These are phyloP conservation scores for Polyommatus iphigenia DNA, from an alignment of 2,888 invertebrate species.

Conservation along the genomic window DNA sequence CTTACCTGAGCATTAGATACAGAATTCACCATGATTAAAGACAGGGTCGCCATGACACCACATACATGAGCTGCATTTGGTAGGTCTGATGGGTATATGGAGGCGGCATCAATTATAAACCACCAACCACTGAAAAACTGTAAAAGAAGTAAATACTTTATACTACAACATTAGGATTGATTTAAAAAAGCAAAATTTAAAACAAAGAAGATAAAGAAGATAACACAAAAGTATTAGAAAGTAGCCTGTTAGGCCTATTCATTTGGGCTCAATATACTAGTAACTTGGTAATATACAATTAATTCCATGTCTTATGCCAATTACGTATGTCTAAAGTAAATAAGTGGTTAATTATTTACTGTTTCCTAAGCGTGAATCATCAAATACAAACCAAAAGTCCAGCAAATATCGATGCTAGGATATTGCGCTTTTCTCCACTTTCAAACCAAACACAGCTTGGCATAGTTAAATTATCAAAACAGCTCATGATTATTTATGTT, in stretches of 20 bases:
- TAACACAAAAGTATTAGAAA: constrained; percentile 3
- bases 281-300: neutral
- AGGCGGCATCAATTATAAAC: constrained; percentile 97
- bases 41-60: constrained; percentile 96
- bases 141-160: constrained; percentile 42
- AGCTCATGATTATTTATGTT: constrained; percentile 69
- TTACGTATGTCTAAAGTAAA: neutral
- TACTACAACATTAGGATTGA: neutral
- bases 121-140: constrained; percentile 99
- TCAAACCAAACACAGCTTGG: constrained; percentile 92
- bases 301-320: neutral
- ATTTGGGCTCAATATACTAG: neutral
- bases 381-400: constrained; percentile 88
- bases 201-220: neutral
- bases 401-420: constrained; percentile 90
- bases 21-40: constrained; percentile 98
- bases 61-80: constrained; percentile 93
- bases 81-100: constrained; percentile 87
- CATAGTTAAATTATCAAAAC: constrained; percentile 87
- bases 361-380: constrained; percentile 53
- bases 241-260: neutral
- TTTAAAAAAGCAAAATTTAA: neutral
- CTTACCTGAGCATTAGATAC: constrained; percentile 94
- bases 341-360: neutral
- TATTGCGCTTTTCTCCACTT: constrained; percentile 91